Evolutionary conservation across 30 jellyfish, hydroid and myxozoan species (phyloP), one percentile per base, ranked within the genome.

Genomic region (Aurelia aurita): DNA sequence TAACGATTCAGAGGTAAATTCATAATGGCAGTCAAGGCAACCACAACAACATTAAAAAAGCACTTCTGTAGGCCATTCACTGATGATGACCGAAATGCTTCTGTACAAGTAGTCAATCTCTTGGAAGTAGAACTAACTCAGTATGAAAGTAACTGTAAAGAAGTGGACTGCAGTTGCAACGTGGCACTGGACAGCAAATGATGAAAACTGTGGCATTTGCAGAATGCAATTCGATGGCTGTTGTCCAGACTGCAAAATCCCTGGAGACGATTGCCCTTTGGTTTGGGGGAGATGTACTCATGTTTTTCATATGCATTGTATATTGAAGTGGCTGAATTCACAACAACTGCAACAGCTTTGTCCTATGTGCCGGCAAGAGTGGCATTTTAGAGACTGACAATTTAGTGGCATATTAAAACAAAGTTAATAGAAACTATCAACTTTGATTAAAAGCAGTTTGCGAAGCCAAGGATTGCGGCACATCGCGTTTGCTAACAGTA

Each of bases 101-200:
- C n/a, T n/a, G n/a, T n/a, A n/a, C n/a, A n/a, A n/a, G n/a, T n/a
- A n/a, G 46, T 34, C 46, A 7, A 34, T 34, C 46, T 34, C 46
- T 34, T 34, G 5, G 16, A 6, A 39, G 15, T 6, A 39, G 51
- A 39, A 39, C 51, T 1, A 39, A 2, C 47, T 35, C 11, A 39
- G 16, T 59, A 90, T 93, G 98, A 87, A 93, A 43, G 97, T 93
- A 16, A 82, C 80, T 27, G 61, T 93, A 18, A 87, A 93, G 73
- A 93, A 97, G 55, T 93, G 98, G 98, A 95, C 90, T 66, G 97
- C 99, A 26, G 99, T 95, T 34, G 98, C 98, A 5, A 86, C 90
- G 6, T 95, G 99, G 99, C 97, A 90, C 71, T 95, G 99, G 99
- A 95, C 90, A 55, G 98, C 97, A 10, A 89, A 95, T 74, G 99